A percentile compares a stretch with the other conserved stretches of the same genome.
These are phyloP conservation scores for Anastrepha ludens DNA, from an alignment of 1,140 invertebrate genomes.

Conservation along the genomic window DNA sequence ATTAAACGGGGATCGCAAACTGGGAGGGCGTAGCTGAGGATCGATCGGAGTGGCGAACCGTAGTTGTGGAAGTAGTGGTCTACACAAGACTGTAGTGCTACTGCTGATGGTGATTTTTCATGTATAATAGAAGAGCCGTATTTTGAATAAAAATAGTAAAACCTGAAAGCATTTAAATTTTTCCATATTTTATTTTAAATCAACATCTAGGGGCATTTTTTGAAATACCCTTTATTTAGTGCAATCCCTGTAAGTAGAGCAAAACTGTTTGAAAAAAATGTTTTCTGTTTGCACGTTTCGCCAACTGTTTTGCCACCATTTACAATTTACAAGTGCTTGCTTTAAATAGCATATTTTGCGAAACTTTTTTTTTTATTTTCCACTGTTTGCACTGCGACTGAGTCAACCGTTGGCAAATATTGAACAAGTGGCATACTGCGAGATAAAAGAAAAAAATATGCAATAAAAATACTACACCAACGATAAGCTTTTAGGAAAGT, in stretches of 20 bases:
- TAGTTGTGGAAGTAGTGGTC: no score
- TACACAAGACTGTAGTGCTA: no score
- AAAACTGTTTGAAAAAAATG: not conserved
- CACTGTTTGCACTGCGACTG: not conserved
- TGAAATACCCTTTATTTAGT: no score
- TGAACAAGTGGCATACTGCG: conserved; percentile 3
- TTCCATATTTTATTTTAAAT: no score
- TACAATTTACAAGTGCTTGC: not conserved
- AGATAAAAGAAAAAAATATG: conserved; percentile 19
- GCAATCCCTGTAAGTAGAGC: not conserved
- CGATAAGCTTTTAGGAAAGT: not conserved
- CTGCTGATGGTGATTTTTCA: no score
- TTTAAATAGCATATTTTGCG: not conserved
- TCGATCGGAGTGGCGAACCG: no score
- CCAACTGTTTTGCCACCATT: conserved; percentile 7
- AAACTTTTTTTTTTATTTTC: not conserved
- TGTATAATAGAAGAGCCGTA: no score
- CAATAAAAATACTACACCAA: not conserved
- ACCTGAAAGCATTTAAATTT: no score
- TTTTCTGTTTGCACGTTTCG: not conserved
- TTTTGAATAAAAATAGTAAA: no score
- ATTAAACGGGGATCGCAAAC: no score
- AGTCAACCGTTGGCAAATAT: conserved; percentile 29
- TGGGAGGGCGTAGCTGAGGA: no score
- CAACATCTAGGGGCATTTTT: no score